Base-by-base conservation (phyloP, 64 coral and sea anemone genomes). In the Porites lutea region DNA sequence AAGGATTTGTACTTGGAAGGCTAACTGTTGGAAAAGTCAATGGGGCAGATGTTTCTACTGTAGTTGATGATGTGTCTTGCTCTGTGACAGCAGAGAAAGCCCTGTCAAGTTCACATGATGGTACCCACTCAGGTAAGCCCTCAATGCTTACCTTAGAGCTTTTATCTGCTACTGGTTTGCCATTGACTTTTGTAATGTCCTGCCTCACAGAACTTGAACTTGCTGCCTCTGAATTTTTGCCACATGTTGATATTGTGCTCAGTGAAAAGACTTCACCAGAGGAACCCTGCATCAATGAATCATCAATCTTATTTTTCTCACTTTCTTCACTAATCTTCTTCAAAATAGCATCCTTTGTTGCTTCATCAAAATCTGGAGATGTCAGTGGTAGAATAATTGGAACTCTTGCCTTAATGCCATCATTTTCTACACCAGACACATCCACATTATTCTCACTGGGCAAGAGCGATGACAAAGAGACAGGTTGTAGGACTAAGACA, bases 401-500 rank as follows among this genome's bases (percentile, higher is more conserved):
- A 2, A 88, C 69, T 59, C 45, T 51, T 68, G 63, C 46, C 44
- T 51, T 84, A 3, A 43, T 19, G 50, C 18, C 81, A 68, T 19
- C 61, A 47, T 67, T 45, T 51, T 50, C 64, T 22, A 11, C 69
- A 20, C 13, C 43, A 53, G 67, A 8, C 59, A 59, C 21, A 64
- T 22, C 11, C 11, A 5, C 86, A 59, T 64, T 64, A 15, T 1
- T 37, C 27, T 79, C 19, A 20, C 44, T 86, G 50, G 70, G 49
- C 67, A 48, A 79, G 44, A 53, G 18, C 0, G 48, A 53, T n/a
- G 61, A 8, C 49, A 48, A 77, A 15, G 47, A 3, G 13, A 92
- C 73, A 68, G 91, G 91, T 64, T 65, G 82, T n/a, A 92, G 55
- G 7, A 92, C 61, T 53, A 92, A 74, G 18, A 92, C 59, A 53